A percentile compares a stretch with the other conserved stretches of the same genome.
phyloP scores from a whole-genome alignment of 1,140 invertebrate species.

The Magallana angulata region DNA sequence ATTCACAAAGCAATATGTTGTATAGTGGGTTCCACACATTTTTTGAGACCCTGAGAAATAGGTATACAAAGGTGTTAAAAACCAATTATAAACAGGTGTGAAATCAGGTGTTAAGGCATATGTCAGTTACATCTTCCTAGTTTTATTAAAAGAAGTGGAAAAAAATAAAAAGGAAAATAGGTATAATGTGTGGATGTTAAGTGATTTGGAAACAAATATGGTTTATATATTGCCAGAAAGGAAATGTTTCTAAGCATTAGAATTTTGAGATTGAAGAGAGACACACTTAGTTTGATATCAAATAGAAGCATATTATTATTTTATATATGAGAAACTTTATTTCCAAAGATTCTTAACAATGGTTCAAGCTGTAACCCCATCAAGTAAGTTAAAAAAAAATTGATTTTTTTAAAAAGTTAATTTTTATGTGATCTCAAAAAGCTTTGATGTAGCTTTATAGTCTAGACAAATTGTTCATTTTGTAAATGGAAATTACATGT shows the following conservation, averaged over 20 bases:
- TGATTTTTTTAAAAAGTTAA: no score
- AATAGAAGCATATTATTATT: not conserved
- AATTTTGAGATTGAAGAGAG: not conserved
- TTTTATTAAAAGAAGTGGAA: not conserved
- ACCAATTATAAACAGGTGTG: not conserved
- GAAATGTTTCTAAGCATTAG: not conserved
- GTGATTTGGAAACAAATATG: conserved; percentile 3
- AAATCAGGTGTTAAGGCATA: conserved; percentile 17
- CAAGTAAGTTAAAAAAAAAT: not conserved
- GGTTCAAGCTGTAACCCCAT: not conserved
- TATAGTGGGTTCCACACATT: conserved; percentile 14
- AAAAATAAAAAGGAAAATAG: not conserved
- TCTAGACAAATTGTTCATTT: no score
- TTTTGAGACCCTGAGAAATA: conserved; percentile 6
- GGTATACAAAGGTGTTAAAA: conserved; percentile 7
- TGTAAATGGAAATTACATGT: no score
- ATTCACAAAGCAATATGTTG: not conserved
- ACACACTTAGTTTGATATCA: not conserved
- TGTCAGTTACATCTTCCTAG: not conserved
- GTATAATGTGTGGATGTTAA: not conserved
- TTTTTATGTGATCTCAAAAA: no score
- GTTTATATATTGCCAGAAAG: not conserved
- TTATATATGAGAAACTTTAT: not conserved
- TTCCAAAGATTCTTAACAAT: not conserved
- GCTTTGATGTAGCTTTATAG: no score